Percentiles rank a stretch among this genome's conserved stretches.
phyloP scores from a whole-genome alignment of 1,140 invertebrate genomes.

The Caerostris extrusa region DNA sequence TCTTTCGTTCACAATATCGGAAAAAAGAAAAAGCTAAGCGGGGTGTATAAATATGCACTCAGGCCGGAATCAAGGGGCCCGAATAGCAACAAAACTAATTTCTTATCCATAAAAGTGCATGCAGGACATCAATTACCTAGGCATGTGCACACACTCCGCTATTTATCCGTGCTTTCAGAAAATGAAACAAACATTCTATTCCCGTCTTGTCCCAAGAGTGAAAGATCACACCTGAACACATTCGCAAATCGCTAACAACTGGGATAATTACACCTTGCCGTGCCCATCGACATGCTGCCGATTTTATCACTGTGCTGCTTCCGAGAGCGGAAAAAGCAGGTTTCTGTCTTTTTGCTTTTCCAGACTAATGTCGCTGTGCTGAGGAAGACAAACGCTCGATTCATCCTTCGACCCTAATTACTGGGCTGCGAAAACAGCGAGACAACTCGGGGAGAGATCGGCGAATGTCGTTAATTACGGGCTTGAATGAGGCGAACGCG shows the following conservation, averaged over 20 bases:
- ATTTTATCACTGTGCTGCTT: not conserved
- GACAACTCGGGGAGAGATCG: not conserved
- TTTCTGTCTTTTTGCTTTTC: no score
- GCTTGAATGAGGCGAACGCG: not conserved
- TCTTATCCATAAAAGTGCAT: not conserved
- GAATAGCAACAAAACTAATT: conserved; percentile 9
- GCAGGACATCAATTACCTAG: not conserved
- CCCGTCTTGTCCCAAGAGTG: conserved; percentile 1
- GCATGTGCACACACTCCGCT: not conserved
- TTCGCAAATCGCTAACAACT: conserved; percentile 34
- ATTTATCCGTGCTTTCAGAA: not conserved
- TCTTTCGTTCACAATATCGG: no score
- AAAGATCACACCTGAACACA: conserved; percentile 45
- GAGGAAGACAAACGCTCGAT: not conserved
- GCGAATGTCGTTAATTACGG: conserved; percentile 28
- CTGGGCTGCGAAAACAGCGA: conserved; percentile 11
- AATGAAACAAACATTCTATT: conserved; percentile 30
- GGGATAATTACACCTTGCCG: conserved; percentile 33
- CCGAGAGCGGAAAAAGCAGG: not conserved
- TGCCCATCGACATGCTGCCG: conserved; percentile 29
- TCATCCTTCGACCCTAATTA: conserved; percentile 47
- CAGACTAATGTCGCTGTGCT: not conserved
- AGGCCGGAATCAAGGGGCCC: no score
- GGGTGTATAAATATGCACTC: no score
- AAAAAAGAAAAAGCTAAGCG: no score